Evolutionary conservation across 2,113 vertebrate species (phyloP).

Genomic region (Forbesichthys agassizii): DNA sequence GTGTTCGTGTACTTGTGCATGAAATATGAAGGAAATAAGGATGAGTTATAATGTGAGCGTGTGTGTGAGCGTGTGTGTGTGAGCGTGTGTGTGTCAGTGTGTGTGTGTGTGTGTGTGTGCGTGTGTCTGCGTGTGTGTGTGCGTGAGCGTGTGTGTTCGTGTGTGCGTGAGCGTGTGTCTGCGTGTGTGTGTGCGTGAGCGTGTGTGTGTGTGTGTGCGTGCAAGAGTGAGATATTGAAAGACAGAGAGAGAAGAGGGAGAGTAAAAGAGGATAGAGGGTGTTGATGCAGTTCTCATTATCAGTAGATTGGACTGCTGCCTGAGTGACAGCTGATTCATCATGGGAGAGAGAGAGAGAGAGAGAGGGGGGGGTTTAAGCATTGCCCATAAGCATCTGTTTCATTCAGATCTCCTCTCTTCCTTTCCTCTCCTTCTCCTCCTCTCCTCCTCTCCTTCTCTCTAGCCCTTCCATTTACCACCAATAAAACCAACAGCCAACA

Average conservation of each 20-base stretch:
- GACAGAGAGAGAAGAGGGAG: constrained; percentile 41
- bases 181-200: constrained; percentile 15
- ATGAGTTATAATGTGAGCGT: constrained; percentile 20
- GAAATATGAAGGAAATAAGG: constrained; percentile 41
- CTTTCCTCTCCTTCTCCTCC: background rate
- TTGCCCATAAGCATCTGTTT: constrained; percentile 77
- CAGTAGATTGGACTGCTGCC: constrained; percentile 92
- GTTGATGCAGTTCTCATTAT: constrained; percentile 93
- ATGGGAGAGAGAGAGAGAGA: constrained; percentile 82
- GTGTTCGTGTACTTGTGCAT: background rate
- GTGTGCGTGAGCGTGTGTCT: constrained; percentile 6
- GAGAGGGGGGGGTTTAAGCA: constrained; percentile 68
- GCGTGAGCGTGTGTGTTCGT: constrained; percentile 18
- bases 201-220: background rate
- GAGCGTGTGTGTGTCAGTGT: too few species aligned
- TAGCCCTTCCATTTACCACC: background rate
- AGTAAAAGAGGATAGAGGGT: constrained; percentile 60
- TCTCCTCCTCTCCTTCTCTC: background rate
- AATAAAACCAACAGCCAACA: constrained; percentile 53
- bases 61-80: background rate
- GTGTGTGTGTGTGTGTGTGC: background rate
- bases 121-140: too few species aligned
- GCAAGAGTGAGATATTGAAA: constrained; percentile 39
- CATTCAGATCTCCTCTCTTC: constrained; percentile 61
- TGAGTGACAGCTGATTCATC: constrained; percentile 93